Evolutionary conservation across 2,797 vertebrate genomes (phyloP).

Genomic region (Falco peregrinus): DNA sequence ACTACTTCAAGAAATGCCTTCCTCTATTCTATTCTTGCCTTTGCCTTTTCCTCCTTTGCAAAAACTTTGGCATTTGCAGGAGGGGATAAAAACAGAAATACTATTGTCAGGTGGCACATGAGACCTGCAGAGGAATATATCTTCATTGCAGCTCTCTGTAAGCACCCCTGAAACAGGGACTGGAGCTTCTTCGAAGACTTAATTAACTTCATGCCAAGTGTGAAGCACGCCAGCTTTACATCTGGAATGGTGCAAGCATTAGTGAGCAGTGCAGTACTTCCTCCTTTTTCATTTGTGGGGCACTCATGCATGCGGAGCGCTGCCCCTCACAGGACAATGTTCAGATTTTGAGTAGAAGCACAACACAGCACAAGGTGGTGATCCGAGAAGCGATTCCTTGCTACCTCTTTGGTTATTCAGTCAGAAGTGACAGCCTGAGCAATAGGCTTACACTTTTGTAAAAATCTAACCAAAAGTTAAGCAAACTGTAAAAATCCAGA

Average conservation of each 20-base stretch:
- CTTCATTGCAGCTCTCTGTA: neutral
- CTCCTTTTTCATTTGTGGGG: neutral
- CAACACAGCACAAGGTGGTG: neutral
- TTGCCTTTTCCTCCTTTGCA: neutral
- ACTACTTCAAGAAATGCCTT: neutral
- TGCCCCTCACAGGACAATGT: neutral
- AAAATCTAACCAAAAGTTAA: neutral
- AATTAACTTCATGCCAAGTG: neutral
- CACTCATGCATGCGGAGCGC: neutral
- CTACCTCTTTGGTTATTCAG: neutral
- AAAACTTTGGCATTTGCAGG: neutral
- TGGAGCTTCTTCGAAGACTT: neutral
- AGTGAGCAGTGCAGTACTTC: neutral
- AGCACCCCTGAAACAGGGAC: neutral
- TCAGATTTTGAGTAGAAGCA: neutral
- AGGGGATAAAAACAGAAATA: neutral
- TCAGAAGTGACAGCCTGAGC: neutral
- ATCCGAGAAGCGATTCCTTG: neutral
- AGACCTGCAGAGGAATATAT: neutral
- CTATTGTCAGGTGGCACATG: neutral
- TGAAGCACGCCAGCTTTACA: neutral
- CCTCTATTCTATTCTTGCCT: neutral
- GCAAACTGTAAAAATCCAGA: neutral
- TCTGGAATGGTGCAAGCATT: neutral
- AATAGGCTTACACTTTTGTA: neutral